Evolutionary conservation across 2,113 vertebrate species (phyloP), one percentile per base, ranked within the genome.

Genomic region (Python bivittatus): DNA sequence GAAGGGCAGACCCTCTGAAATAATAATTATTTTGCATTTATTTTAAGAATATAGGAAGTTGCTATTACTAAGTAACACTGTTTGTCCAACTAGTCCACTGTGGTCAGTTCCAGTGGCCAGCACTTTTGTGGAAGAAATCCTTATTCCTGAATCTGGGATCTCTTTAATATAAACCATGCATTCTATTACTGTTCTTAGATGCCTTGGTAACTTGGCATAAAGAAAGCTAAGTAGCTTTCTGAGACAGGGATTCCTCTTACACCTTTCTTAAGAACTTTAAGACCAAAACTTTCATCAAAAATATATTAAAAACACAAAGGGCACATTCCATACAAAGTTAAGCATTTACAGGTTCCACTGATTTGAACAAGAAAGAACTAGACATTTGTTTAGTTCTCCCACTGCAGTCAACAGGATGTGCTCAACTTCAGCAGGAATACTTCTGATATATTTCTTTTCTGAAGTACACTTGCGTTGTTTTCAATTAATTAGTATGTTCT

Each of bases 401-500:
- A 52, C 29, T 91, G 11, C 33, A 91, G 23, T 52, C 20, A 86
- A 7, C 53, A 29, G 29, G 29, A 9, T 23, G 22, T 68, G 38
- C 25, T 91, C 22, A 38, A n/a, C 56, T 52, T 84, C 48, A 44
- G 48, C n/a, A 20, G 84, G n/a, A 91, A 8, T 23, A 17, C 2
- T 53, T 68, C n/a, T 17, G 56, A 88, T 88, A 88, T 94, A 56
- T 90, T 48, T 87, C 48, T 85, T 90, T 48, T 87, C 48, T 85
- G n/a, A 93, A 91, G 79, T 44, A 79, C 92, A 58, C 48, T 90
- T 94, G 93, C 52, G 87, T 88, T 96, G 93, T 79, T 93, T 68
- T 56, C 54, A 90, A 87, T 84, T 96, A 96, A 96, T 96, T 97
- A 96, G 92, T 57, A 93, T 95, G 91, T 93, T 95, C 92, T 95